These are phyloP conservation scores for Cepaea hortensis DNA, from an alignment of 2,888 invertebrate species.

Conservation along the genomic window DNA sequence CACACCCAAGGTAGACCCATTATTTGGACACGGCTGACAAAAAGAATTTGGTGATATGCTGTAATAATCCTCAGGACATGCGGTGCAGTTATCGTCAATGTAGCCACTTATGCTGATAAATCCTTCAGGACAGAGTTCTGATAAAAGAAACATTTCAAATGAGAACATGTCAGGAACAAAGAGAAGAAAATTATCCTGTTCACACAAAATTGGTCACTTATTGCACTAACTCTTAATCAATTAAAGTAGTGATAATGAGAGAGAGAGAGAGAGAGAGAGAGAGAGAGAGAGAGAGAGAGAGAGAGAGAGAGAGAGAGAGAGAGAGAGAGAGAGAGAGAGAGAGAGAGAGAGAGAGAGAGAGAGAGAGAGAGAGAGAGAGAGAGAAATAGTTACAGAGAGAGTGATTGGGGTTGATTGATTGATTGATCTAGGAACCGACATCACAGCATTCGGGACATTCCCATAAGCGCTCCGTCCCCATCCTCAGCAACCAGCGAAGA, in stretches of 20 bases:
- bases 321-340: too few relatives aligned
- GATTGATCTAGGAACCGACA: too few relatives aligned
- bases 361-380: too few relatives aligned
- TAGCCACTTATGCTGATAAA: conserved; percentile 26
- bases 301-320: too few relatives aligned
- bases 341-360: too few relatives aligned
- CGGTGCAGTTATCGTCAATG: conserved; percentile 13
- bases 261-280: too few relatives aligned
- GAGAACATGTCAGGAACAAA: background rate
- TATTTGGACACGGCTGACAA: conserved; percentile 45
- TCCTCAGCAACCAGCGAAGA: too few relatives aligned
- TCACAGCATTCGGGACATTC: too few relatives aligned
- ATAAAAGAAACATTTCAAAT: background rate
- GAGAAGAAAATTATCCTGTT: background rate
- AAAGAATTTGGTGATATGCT: conserved; percentile 8
- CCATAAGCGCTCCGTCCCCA: too few relatives aligned
- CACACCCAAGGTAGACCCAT: conserved; percentile 33
- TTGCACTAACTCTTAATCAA: background rate
- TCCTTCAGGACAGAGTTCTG: conserved; percentile 45
- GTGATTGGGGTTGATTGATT: too few relatives aligned
- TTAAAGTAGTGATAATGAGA: background rate
- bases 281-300: too few relatives aligned
- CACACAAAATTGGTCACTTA: background rate
- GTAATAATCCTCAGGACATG: conserved; percentile 16
- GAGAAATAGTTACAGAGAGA: too few relatives aligned